Base-by-base conservation (phyloP, 1,140 invertebrate genomes). In the Musca vetustissima region DNA sequence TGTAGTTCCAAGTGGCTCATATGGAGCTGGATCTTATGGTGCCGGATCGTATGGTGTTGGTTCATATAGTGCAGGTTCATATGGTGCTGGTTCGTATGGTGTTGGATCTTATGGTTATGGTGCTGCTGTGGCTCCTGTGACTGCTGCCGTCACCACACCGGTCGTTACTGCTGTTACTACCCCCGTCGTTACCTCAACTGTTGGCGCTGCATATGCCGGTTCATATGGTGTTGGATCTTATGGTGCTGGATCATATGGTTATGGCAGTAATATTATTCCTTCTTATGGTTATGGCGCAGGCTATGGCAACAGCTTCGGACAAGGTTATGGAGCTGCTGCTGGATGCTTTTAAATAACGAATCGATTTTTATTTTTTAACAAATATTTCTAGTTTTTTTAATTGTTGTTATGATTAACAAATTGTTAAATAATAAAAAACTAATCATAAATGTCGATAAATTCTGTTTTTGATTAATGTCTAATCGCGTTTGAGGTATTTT, bases 41-140 rank as follows among this genome's bases (percentile, higher is more conserved):
- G 70, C 64, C 0, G 32, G 53, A 19, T 69, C 71, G 36, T 73
- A 73, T 55, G 64, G 64, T 9, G 6, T n/a, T n/a, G n/a, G n/a
- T n/a, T n/a, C n/a, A n/a, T n/a, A n/a, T n/a, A n/a, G n/a, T n/a
- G n/a, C n/a, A n/a, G n/a, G n/a, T n/a, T n/a, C 11, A 43, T 43
- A 43, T 43, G 36, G 36, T 2, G 11, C n/a, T n/a, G n/a, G n/a
- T n/a, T n/a, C n/a, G n/a, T n/a, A n/a, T n/a, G n/a, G n/a, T n/a
- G n/a, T n/a, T n/a, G n/a, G n/a, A n/a, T n/a, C n/a, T n/a, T n/a
- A 13, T 43, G 36, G 36, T 43, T 43, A 43, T 43, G 36, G 36
- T 1, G 48, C 47, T 13, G 76, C 77, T 14, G 76, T 75, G 1
- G 75, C 76, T 0, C 74, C 78, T 24, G 74, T 78, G 24, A 78